Evolutionary conservation across 2,888 invertebrate genomes (phyloP).

Genomic region (Melolontha melolontha): DNA sequence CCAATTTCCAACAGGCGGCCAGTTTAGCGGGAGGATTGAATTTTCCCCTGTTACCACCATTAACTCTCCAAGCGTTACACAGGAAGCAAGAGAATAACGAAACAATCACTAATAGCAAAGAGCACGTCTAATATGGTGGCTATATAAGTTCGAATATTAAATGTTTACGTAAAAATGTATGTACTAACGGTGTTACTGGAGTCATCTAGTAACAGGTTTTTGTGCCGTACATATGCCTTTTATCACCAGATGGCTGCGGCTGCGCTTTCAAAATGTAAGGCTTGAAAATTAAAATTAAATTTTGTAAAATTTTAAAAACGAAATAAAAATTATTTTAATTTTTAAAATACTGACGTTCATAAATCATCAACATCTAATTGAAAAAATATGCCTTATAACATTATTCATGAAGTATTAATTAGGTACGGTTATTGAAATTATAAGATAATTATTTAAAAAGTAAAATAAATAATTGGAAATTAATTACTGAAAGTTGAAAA

Average conservation of each 20-base stretch:
- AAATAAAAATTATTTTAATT: too few species aligned
- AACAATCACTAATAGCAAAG: constrained; percentile 49
- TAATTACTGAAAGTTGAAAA: too few species aligned
- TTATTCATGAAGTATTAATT: too few species aligned
- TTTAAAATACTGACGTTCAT: too few species aligned
- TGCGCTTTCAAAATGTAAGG: not conserved
- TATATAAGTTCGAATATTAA: not conserved
- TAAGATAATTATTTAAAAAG: too few species aligned
- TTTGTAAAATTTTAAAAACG: not conserved
- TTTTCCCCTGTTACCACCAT: constrained; percentile 68
- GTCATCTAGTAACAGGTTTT: constrained; percentile 6
- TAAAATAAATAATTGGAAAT: too few species aligned
- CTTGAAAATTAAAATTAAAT: not conserved
- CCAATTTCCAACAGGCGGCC: constrained; percentile 74
- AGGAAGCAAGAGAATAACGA: constrained; percentile 59
- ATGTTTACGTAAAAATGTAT: not conserved
- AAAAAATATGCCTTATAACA: too few species aligned
- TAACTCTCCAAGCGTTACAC: constrained; percentile 61
- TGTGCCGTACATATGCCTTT: not conserved
- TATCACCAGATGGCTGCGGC: constrained; percentile 12
- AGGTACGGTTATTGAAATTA: too few species aligned
- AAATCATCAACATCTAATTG: too few species aligned
- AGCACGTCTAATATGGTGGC: constrained; percentile 37
- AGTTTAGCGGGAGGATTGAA: constrained; percentile 65
- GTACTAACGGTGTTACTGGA: not conserved